These are phyloP conservation scores for Schrankia costaestrigalis DNA, from an alignment of 2,888 invertebrate species.

Conservation along the genomic window DNA sequence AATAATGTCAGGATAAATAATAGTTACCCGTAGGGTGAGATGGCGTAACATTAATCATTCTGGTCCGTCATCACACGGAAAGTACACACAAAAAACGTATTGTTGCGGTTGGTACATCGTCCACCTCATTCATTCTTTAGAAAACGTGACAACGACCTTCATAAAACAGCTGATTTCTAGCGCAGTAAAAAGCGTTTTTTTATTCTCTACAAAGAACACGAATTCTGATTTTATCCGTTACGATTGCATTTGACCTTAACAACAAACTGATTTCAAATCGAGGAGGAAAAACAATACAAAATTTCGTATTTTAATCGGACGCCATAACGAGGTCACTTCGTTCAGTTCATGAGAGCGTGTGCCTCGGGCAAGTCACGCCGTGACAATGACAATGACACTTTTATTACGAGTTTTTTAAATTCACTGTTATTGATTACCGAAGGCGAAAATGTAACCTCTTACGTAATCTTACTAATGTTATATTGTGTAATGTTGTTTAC, in stretches of 20 bases:
- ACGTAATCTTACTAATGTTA: too few species aligned
- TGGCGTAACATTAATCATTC: too few species aligned
- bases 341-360: conserved; percentile 27
- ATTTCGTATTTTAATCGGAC: conserved; percentile 44
- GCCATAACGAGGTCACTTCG: conserved; percentile 37
- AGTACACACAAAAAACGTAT: too few species aligned
- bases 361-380: conserved; percentile 23
- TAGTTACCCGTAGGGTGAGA: too few species aligned
- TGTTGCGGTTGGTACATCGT: conserved; percentile 29
- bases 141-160: conserved; percentile 37
- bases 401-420: conserved; percentile 30
- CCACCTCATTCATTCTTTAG: conserved; percentile 23
- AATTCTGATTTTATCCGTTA: conserved; percentile 34
- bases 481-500: too few species aligned
- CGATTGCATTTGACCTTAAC: conserved; percentile 52
- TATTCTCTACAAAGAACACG: conserved; percentile 22
- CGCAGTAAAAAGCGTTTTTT: conserved; percentile 32
- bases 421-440: conserved; percentile 25
- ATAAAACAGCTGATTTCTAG: conserved; percentile 54
- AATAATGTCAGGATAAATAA: too few species aligned
- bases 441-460: too few species aligned
- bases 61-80: too few species aligned
- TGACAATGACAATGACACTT: conserved; percentile 55
- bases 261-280: conserved; percentile 50
- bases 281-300: conserved; percentile 52